Conservation (phyloP, 2,888 invertebrate species). For the Eupithecia insigniata region DNA sequence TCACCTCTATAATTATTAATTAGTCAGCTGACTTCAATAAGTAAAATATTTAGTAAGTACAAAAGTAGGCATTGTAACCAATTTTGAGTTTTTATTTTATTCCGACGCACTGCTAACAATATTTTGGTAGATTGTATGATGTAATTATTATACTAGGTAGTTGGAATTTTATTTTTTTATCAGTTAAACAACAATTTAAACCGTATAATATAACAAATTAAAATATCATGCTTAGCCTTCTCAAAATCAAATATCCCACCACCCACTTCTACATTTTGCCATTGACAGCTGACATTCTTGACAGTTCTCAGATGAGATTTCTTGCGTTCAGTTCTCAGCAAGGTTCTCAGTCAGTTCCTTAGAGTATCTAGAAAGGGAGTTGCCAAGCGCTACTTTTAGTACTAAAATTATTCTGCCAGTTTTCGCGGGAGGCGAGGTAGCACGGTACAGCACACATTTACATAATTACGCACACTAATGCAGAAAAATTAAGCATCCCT, state of each 20-base stretch:
- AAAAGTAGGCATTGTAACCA: too few relatives aligned
- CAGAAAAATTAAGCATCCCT: too few relatives aligned
- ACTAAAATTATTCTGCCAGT: too few relatives aligned
- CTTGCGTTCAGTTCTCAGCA: neutral
- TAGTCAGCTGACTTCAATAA: neutral
- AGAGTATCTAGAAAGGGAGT: too few relatives aligned
- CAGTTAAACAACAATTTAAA: neutral
- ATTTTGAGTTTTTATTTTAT: neutral
- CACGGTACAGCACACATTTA: too few relatives aligned
- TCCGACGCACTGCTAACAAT: neutral
- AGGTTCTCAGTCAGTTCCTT: too few relatives aligned
- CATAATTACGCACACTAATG: too few relatives aligned
- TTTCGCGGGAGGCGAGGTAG: too few relatives aligned
- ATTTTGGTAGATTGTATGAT: neutral
- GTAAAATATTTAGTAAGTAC: neutral
- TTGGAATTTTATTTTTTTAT: neutral
- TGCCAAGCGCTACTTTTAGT: too few relatives aligned
- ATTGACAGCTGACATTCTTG: neutral
- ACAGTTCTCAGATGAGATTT: neutral
- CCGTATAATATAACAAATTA: neutral
- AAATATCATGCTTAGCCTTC: neutral
- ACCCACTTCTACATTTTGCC: neutral
- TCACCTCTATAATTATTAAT: neutral
- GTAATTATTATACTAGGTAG: too few relatives aligned
- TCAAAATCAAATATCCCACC: neutral